A percentile compares a stretch with the other conserved stretches of the same genome.
Evolutionary conservation across 2,113 vertebrate genomes (phyloP).

Genomic region (Protobothrops mucrosquamatus): DNA sequence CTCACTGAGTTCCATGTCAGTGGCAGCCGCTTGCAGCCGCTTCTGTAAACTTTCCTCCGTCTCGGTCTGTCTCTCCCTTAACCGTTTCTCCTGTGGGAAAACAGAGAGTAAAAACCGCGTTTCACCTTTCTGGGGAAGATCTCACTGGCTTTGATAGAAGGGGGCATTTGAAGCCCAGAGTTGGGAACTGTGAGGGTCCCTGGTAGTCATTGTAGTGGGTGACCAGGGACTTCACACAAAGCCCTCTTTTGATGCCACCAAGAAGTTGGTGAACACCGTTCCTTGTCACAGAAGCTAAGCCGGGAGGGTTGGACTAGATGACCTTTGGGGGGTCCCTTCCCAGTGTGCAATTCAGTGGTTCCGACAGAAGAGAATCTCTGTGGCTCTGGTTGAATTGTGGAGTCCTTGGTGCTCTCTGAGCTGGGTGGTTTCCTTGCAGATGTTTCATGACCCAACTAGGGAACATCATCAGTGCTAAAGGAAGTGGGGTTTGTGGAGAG

Average conservation of each 20-base stretch:
- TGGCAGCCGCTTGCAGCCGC: conserved; percentile 75
- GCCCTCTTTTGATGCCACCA: not conserved
- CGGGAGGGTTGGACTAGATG: not conserved
- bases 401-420: not conserved
- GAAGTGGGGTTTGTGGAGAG: no score
- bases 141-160: not conserved
- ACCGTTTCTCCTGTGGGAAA: conserved; percentile 80
- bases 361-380: not conserved
- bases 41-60: conserved; percentile 86
- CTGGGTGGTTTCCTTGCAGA: not conserved
- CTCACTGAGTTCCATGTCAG: conserved; percentile 90
- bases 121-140: no score
- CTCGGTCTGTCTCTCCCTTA: conserved; percentile 87
- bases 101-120: fast-evolving
- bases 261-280: not conserved
- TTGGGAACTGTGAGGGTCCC: no score
- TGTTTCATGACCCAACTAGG: not conserved
- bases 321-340: not conserved
- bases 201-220: not conserved
- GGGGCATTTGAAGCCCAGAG: not conserved
- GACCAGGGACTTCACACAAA: not conserved
- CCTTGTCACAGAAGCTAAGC: not conserved
- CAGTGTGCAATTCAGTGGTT: not conserved
- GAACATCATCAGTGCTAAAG: not conserved
- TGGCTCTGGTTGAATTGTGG: not conserved